phyloP scores from a whole-genome alignment of 2,113 vertebrate species.

The Panthera uncia region DNA sequence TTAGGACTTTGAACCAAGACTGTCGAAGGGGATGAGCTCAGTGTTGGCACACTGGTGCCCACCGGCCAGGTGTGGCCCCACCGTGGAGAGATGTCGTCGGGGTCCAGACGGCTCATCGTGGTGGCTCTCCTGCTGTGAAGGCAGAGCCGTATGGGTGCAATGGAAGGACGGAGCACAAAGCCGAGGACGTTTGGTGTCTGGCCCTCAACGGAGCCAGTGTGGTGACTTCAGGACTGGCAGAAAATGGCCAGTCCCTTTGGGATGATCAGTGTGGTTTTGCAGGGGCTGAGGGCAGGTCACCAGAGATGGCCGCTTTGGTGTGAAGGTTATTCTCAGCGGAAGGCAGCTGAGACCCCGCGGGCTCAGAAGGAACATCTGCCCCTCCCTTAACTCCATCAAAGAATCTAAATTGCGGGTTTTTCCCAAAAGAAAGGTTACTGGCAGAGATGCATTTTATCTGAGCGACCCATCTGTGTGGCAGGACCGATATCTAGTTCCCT shows the following conservation, averaged over 20 bases:
- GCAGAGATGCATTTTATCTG: neutral
- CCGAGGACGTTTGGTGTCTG: accelerated
- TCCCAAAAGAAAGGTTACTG: neutral
- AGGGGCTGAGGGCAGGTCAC: neutral
- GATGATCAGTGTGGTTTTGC: accelerated
- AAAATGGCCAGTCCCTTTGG: accelerated
- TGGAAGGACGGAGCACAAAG: accelerated
- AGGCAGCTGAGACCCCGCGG: neutral
- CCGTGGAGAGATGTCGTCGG: accelerated
- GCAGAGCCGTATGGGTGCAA: accelerated
- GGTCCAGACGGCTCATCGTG: accelerated
- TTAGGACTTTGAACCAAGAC: neutral
- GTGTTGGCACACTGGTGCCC: neutral
- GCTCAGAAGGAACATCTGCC: neutral
- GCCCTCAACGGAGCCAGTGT: accelerated
- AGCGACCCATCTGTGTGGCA: neutral
- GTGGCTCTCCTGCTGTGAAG: accelerated
- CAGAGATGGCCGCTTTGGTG: neutral
- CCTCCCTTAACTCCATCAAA: neutral
- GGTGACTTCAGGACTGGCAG: accelerated
- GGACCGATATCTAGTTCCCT: neutral
- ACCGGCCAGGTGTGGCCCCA: neutral
- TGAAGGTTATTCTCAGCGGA: neutral
- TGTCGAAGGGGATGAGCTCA: accelerated
- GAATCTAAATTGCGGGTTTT: neutral